These are phyloP conservation scores for Colistium nudipinnis DNA, from an alignment of 2,113 vertebrate species.

Conservation along the genomic window DNA sequence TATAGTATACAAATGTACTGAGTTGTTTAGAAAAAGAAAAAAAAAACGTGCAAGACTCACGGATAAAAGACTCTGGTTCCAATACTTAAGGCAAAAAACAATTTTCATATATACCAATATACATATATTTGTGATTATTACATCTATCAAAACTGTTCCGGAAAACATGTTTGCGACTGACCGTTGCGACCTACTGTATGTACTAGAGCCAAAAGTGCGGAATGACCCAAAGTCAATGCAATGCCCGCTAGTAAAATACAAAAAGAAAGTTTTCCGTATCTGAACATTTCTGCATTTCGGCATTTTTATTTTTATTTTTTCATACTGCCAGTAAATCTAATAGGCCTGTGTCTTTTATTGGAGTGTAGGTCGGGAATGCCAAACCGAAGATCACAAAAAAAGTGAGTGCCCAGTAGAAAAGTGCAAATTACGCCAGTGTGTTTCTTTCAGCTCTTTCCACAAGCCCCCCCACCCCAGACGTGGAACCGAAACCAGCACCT, in stretches of 20 bases:
- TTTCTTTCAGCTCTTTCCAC: conserved; percentile 33
- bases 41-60: conserved; percentile 80
- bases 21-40: conserved; percentile 50
- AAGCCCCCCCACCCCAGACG: conserved; percentile 19
- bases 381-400: conserved; percentile 52
- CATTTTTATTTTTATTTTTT: conserved; percentile 35
- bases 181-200: conserved; percentile 47
- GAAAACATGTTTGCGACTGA: conserved; percentile 61
- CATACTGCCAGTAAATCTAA: conserved; percentile 49
- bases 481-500: conserved; percentile 59
- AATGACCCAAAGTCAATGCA: conserved; percentile 65
- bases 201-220: conserved; percentile 75
- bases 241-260: conserved; percentile 62
- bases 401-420: conserved; percentile 75
- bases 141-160: conserved; percentile 73
- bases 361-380: conserved; percentile 51
- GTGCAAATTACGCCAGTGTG: conserved; percentile 81
- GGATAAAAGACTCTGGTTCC: conserved; percentile 79
- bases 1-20: conserved; percentile 76
- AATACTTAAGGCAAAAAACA: conserved; percentile 86
- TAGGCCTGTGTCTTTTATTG: conserved; percentile 52
- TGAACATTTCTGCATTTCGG: too few species aligned
- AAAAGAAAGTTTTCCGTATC: conserved; percentile 53
- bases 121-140: conserved; percentile 78
- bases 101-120: conserved; percentile 78